Conservation (phyloP, 2,113 vertebrate species). For the Sinocyclocheilus anshuiensis region DNA sequence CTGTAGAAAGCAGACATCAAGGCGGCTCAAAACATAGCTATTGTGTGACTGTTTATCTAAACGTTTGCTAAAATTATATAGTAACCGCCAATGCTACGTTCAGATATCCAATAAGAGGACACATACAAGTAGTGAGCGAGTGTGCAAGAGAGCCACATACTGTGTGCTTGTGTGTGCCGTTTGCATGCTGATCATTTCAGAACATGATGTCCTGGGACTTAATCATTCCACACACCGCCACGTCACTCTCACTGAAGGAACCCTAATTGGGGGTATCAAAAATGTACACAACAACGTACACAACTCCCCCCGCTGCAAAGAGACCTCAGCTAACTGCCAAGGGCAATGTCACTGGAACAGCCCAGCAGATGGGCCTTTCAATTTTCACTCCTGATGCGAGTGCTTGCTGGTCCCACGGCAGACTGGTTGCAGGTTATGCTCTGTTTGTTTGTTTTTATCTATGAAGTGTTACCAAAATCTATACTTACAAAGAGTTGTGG, state of each 20-base stretch:
- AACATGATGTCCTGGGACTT: conserved; percentile 53
- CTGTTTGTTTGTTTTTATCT: background rate
- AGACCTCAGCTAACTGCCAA: conserved; percentile 58
- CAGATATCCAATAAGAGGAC: conserved; percentile 1
- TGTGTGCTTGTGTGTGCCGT: conserved; percentile 31
- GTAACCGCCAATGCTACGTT: background rate
- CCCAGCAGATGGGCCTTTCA: conserved; percentile 32
- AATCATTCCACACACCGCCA: conserved; percentile 49
- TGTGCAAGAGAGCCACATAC: background rate
- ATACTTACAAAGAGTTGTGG: background rate
- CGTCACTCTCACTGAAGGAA: conserved; percentile 45
- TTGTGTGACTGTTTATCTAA: background rate
- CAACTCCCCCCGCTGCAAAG: conserved; percentile 36
- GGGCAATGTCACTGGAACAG: conserved; percentile 27
- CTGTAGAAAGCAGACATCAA: too few species aligned
- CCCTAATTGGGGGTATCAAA: conserved; percentile 55
- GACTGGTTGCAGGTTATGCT: background rate
- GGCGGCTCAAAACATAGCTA: too few species aligned
- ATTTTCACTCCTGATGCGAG: background rate
- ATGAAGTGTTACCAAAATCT: background rate
- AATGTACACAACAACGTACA: conserved; percentile 26
- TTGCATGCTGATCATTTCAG: conserved; percentile 43
- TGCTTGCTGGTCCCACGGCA: background rate
- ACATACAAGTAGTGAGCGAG: background rate
- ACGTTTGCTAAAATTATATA: background rate